These are phyloP conservation scores for Chloroceryle amazona DNA, from an alignment of 2,797 vertebrate genomes.

Conservation along the genomic window DNA sequence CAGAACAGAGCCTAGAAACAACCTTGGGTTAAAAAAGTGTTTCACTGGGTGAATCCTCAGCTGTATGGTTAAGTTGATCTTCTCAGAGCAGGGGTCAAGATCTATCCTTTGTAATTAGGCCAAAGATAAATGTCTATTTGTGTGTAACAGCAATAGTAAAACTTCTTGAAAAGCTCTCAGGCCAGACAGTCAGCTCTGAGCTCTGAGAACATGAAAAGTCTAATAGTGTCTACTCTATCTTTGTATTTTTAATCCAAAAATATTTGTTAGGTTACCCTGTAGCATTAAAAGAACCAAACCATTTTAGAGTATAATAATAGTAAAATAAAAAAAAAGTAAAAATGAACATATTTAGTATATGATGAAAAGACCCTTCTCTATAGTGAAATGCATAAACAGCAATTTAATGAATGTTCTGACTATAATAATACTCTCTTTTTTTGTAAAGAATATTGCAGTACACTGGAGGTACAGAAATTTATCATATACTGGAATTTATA, in stretches of 20 bases:
- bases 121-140: background rate
- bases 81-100: constrained; percentile 19
- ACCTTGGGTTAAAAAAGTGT: constrained; percentile 9
- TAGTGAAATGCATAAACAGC: constrained; percentile 57
- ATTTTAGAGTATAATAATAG: background rate
- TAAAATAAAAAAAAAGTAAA: background rate
- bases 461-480: constrained; percentile 67
- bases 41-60: background rate
- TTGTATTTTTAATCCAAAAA: background rate
- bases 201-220: background rate
- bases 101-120: constrained; percentile 8
- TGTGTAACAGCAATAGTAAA: background rate
- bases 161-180: background rate
- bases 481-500: constrained; percentile 66
- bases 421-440: constrained; percentile 65
- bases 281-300: background rate
- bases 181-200: background rate
- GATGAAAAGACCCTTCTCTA: constrained; percentile 26
- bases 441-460: constrained; percentile 51
- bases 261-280: background rate
- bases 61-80: background rate
- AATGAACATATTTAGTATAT: background rate
- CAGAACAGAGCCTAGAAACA: background rate
- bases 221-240: background rate
- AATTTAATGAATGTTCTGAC: constrained; percentile 70